Evolutionary conservation across 1,140 invertebrate genomes (phyloP), one percentile per base, ranked within the genome.

Genomic region (Branchinecta lindahli): DNA sequence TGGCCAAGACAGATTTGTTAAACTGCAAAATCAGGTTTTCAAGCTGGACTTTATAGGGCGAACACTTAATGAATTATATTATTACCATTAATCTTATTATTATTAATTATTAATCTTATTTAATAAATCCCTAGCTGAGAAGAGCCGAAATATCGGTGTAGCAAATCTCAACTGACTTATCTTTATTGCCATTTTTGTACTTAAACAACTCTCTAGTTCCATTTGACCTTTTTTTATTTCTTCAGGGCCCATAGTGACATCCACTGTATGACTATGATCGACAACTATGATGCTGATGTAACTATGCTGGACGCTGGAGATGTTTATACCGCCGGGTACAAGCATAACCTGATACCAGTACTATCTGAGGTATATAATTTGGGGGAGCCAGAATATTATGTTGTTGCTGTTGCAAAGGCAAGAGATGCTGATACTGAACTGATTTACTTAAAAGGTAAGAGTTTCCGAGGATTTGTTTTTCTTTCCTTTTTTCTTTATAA

Each of bases 361-460:
- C 87, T 96, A 77, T 85, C 90, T 4, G 92, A 95, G 83, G 85
- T 93, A 7, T 95, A 94, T 77, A 91, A 94, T 77, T 83, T 90
- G 47, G 87, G 86, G 65, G 84, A 87, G 70, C 86, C 88, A 0
- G 87, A 90, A 75, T 97, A 96, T 79, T 97, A 96, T 78, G 92
- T 91, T 0, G 94, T 98, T 1, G 94, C 93, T 10, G 90, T 98
- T 0, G 89, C 90, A 0, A 93, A 92, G 77, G 88, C 92, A 77
- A 86, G 89, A 68, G 92, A 94, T 77, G 85, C 87, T 0, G 84
- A 85, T 61, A 93, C 94, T 0, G 91, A 93, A 75, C 77, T 97
- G 0, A 89, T 93, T 0, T 94, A 91, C 77, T 79, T 98, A 0
- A 88, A 88, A 79, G 90, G 89, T 80, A 72, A 72, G 46, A 65